phyloP scores from a whole-genome alignment of 2,797 vertebrate genomes.

The Typhlichthys eigenmanni region DNA sequence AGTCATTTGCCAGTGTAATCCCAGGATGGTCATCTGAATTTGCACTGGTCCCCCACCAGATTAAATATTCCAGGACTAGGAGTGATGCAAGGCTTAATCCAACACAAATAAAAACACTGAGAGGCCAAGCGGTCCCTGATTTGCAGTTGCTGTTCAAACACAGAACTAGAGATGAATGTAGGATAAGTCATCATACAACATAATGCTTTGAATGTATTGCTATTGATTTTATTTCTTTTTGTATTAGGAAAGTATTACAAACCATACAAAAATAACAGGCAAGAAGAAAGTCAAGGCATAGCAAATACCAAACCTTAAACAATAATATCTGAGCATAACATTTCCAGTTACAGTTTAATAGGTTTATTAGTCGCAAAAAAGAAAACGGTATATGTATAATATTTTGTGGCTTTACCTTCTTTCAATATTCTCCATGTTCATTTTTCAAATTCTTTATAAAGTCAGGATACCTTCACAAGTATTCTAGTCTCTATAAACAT shows the following conservation, averaged over 20 bases:
- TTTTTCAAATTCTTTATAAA: too few species aligned
- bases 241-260: slow-evolving; percentile 33
- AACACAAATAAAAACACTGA: slow-evolving; percentile 65
- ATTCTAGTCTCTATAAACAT: too few species aligned
- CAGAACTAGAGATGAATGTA: slow-evolving; percentile 47
- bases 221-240: slow-evolving; percentile 69
- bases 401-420: too few species aligned
- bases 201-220: slow-evolving; percentile 54
- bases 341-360: too few species aligned
- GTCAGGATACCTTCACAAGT: too few species aligned
- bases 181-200: slow-evolving; percentile 44
- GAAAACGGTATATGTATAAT: too few species aligned
- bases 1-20: slow-evolving; percentile 58
- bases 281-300: slow-evolving; percentile 17
- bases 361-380: too few species aligned
- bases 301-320: too few species aligned
- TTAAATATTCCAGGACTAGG: slow-evolving; percentile 60
- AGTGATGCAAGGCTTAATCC: slow-evolving; percentile 65
- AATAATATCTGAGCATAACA: too few species aligned
- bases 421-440: too few species aligned
- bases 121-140: slow-evolving; percentile 62
- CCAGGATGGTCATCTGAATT: slow-evolving; percentile 61
- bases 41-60: slow-evolving; percentile 45
- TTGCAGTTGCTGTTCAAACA: slow-evolving; percentile 60
- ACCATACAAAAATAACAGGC: slow-evolving; percentile 36